Evolutionary conservation across 2,797 vertebrate genomes (phyloP).

Genomic region (Platyrinchus mystaceus): DNA sequence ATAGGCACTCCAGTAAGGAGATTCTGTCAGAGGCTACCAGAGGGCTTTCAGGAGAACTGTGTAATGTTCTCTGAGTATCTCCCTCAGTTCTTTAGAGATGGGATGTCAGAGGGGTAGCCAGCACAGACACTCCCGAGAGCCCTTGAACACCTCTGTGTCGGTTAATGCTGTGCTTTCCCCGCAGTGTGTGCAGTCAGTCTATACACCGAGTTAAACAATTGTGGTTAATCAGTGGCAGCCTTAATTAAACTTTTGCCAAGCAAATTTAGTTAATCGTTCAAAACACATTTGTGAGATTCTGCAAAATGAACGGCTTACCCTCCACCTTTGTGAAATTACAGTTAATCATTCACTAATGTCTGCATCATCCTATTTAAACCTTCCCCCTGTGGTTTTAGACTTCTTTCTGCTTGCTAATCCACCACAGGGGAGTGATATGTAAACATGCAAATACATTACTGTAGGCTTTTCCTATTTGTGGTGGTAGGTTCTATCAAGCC

Average conservation of each 20-base stretch:
- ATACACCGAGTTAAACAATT: not conserved
- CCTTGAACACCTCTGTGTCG: not conserved
- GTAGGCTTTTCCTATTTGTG: constrained; percentile 51
- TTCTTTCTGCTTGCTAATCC: constrained; percentile 66
- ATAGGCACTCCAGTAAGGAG: not conserved
- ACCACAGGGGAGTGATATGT: constrained; percentile 60
- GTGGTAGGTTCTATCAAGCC: constrained; percentile 22
- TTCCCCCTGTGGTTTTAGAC: constrained; percentile 65
- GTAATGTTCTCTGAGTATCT: not conserved
- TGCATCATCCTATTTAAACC: constrained; percentile 68
- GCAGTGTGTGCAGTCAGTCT: not conserved
- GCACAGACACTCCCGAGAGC: not conserved
- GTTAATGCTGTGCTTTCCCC: not conserved
- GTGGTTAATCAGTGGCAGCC: not conserved
- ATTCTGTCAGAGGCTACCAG: not conserved
- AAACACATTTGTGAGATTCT: constrained; percentile 67
- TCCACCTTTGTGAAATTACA: constrained; percentile 69
- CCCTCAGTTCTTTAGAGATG: not conserved
- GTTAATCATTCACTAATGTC: constrained; percentile 74
- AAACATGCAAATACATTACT: constrained; percentile 59
- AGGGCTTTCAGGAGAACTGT: not conserved
- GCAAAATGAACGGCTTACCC: constrained; percentile 64
- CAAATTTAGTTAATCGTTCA: constrained; percentile 69
- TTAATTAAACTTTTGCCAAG: constrained; percentile 49
- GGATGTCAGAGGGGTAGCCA: not conserved